A percentile compares a stretch with the other conserved stretches of the same genome.
These are phyloP conservation scores for Rhopalosiphum maidis DNA, from an alignment of 1,140 invertebrate genomes.

Conservation along the genomic window DNA sequence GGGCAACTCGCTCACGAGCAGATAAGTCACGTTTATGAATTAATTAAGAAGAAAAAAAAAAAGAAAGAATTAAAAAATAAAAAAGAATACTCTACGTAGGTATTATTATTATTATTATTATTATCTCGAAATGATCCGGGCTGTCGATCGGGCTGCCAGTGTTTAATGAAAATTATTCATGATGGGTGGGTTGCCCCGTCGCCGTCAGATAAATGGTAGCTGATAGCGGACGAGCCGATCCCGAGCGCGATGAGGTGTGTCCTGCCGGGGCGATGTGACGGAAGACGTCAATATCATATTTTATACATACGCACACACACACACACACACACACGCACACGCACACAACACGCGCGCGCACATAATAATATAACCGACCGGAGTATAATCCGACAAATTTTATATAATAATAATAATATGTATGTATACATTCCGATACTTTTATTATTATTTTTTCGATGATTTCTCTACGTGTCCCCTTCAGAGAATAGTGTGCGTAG, in stretches of 20 bases:
- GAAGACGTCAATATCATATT: slow-evolving; percentile 30
- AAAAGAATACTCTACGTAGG: background rate
- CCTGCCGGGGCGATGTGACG: slow-evolving; percentile 12
- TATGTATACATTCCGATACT: background rate
- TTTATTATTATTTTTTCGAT: background rate
- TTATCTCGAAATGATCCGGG: slow-evolving; percentile 51
- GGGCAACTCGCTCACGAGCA: slow-evolving; percentile 50
- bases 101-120: slow-evolving; percentile 36
- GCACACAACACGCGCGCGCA: background rate
- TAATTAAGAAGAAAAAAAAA: background rate
- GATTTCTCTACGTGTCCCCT: background rate
- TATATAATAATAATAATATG: background rate
- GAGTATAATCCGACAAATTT: background rate
- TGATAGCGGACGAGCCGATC: background rate
- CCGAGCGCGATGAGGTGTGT: background rate
- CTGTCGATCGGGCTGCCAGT: slow-evolving; percentile 53
- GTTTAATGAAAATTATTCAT: slow-evolving; percentile 56
- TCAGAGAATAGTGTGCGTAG: background rate
- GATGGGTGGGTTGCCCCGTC: slow-evolving; percentile 28
- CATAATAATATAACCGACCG: background rate
- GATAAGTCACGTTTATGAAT: slow-evolving; percentile 57
- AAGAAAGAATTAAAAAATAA: background rate
- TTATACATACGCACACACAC: background rate
- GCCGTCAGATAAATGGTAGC: slow-evolving; percentile 45
- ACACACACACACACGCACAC: background rate